Evolutionary conservation across 1,140 invertebrate species (phyloP).

Genomic region (Macrotrachela quadricornifera): DNA sequence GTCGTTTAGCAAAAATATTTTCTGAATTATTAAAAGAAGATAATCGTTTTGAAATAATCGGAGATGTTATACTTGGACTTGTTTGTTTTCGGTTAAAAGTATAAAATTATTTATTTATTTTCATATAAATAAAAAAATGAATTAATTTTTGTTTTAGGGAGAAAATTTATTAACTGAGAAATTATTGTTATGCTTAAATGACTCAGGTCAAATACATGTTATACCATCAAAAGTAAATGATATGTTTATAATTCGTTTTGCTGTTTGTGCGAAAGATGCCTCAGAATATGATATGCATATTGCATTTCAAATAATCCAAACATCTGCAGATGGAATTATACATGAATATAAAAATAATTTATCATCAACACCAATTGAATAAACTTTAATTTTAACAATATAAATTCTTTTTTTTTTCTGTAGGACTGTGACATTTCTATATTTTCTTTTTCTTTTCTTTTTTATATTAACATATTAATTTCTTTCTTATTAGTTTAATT

Average conservation of each 20-base stretch:
- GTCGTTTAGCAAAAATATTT: constrained; percentile 74
- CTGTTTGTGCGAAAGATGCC: constrained; percentile 72
- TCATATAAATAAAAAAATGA: not conserved
- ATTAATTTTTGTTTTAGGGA: constrained; percentile 34
- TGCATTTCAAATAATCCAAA: constrained; percentile 61
- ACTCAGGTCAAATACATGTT: constrained; percentile 86
- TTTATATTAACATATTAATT: too few species aligned
- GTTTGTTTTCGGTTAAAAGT: constrained; percentile 73
- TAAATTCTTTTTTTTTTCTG: too few species aligned
- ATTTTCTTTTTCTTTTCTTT: too few species aligned
- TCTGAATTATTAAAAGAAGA: constrained; percentile 61
- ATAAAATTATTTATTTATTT: not conserved
- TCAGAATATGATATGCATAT: constrained; percentile 61
- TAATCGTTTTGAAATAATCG: constrained; percentile 72
- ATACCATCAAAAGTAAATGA: constrained; percentile 72
- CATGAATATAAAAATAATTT: too few species aligned
- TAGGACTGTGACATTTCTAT: too few species aligned
- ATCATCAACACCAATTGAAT: too few species aligned
- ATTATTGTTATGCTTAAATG: constrained; percentile 74
- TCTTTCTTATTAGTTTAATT: too few species aligned
- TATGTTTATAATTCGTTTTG: constrained; percentile 48
- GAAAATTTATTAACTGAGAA: constrained; percentile 76
- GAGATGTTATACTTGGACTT: constrained; percentile 74
- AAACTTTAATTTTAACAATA: too few species aligned
- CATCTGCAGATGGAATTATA: not conserved